These are phyloP conservation scores for Bovichtus diacanthus DNA, from an alignment of 2,797 vertebrate genomes.

Conservation along the genomic window DNA sequence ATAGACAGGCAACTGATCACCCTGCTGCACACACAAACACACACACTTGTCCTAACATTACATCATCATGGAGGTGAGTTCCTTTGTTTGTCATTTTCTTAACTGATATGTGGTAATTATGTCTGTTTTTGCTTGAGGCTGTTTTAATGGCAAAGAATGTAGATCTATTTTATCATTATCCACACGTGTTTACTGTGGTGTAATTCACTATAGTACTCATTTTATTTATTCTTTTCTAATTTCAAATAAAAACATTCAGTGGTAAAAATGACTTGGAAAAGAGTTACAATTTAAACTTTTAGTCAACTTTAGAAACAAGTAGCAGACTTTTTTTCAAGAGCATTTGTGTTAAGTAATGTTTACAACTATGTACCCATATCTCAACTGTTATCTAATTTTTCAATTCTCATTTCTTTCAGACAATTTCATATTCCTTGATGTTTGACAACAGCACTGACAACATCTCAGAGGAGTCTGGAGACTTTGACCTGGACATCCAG, in stretches of 20 bases:
- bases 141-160: not conserved
- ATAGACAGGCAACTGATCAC: accelerated
- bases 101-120: not conserved
- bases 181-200: not conserved
- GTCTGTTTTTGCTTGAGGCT: not conserved
- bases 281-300: not conserved
- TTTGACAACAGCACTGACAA: constrained; percentile 80
- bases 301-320: not conserved
- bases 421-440: accelerated
- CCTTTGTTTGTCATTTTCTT: not conserved
- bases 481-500: constrained; percentile 73
- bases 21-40: not conserved
- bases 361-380: not conserved
- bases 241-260: not conserved
- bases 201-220: not conserved
- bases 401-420: constrained; percentile 42
- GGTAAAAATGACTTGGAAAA: not conserved
- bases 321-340: not conserved
- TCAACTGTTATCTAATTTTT: constrained; percentile 21
- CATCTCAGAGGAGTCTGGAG: constrained; percentile 84
- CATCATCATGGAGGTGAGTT: constrained; percentile 60
- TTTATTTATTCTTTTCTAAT: not conserved
- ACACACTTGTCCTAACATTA: not conserved
- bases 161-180: not conserved
- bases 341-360: not conserved